These are phyloP conservation scores for Cantharis flavilabris DNA, from an alignment of 2,888 invertebrate genomes.

Conservation along the genomic window DNA sequence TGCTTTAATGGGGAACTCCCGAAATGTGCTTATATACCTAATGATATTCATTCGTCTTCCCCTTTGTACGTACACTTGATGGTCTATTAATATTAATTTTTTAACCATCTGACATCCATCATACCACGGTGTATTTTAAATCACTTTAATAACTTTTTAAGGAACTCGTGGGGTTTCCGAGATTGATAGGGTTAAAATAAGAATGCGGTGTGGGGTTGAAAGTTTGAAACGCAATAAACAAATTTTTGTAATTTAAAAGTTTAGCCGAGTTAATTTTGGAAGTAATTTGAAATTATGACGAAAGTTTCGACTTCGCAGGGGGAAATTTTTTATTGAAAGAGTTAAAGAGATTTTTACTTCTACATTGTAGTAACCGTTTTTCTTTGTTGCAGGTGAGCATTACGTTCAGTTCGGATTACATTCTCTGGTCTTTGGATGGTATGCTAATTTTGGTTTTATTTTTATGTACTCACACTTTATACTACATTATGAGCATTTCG, in stretches of 20 bases:
- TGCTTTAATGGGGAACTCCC: slow-evolving; percentile 11
- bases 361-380: neutral
- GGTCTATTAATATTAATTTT: neutral
- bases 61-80: neutral
- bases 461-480: neutral
- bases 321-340: neutral
- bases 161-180: neutral
- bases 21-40: slow-evolving; percentile 1
- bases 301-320: neutral
- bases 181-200: neutral
- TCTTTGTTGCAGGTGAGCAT: neutral
- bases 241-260: neutral
- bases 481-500: neutral
- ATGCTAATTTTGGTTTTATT: neutral
- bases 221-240: neutral
- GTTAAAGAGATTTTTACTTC: neutral
- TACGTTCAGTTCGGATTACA: neutral
- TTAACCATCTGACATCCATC: neutral
- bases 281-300: neutral
- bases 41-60: neutral
- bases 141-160: neutral
- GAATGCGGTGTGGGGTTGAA: neutral
- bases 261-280: neutral
- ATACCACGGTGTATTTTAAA: neutral
- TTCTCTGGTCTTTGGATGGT: neutral